A percentile compares a stretch with the other conserved stretches of the same genome.
These are phyloP conservation scores for Gambusia holbrooki DNA, from an alignment of 2,113 vertebrate genomes.

Conservation along the genomic window DNA sequence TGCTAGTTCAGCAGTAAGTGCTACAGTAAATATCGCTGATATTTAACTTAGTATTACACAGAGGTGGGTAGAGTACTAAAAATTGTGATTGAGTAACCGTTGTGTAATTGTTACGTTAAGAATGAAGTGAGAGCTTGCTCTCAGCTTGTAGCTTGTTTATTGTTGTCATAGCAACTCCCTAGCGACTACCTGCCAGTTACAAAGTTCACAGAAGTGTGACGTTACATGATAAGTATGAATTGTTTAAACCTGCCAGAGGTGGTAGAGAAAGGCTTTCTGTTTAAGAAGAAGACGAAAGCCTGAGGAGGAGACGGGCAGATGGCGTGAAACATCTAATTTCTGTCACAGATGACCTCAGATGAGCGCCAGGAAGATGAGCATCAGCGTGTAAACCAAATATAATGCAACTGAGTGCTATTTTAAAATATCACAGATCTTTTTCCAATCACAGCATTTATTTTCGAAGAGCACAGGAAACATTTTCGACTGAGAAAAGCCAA, in stretches of 20 bases:
- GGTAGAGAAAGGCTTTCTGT: constrained; percentile 8
- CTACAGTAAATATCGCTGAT: too few species aligned
- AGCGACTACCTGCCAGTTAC: too few species aligned
- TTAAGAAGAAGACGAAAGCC: constrained; percentile 28
- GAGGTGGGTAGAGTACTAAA: too few species aligned
- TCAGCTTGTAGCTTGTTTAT: too few species aligned
- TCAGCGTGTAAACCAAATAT: constrained; percentile 47
- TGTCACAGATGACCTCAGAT: constrained; percentile 39
- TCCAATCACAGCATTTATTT: not conserved
- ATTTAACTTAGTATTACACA: too few species aligned
- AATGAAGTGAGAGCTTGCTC: too few species aligned
- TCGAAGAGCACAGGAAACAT: constrained; percentile 12
- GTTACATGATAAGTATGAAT: too few species aligned
- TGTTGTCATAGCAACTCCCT: too few species aligned
- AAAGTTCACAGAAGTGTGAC: too few species aligned
- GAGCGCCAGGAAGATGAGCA: constrained; percentile 37
- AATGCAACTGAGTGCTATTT: constrained; percentile 66
- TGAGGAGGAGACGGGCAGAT: constrained; percentile 43
- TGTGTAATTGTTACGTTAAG: too few species aligned
- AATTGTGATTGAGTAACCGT: too few species aligned
- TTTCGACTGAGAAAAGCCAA: constrained; percentile 31
- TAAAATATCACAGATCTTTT: not conserved
- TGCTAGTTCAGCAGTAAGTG: too few species aligned
- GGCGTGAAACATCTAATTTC: constrained; percentile 41
- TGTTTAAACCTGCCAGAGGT: constrained; percentile 21